phyloP scores from a whole-genome alignment of 2,113 vertebrate genomes.

The Capricornis sumatraensis region DNA sequence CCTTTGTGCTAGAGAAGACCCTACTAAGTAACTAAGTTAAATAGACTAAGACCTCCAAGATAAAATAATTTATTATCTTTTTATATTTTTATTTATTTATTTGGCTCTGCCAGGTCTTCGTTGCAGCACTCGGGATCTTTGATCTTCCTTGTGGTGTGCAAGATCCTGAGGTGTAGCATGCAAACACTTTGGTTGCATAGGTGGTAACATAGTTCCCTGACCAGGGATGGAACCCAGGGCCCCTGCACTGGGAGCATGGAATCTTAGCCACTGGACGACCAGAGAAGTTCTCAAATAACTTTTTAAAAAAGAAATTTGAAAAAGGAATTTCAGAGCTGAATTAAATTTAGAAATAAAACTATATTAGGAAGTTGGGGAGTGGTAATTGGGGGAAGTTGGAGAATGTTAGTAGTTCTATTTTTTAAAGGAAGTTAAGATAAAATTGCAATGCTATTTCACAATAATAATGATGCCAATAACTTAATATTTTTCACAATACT shows the following conservation, averaged over 20 bases:
- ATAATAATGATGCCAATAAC: neutral
- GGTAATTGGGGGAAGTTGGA: neutral
- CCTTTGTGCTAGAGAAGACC: neutral
- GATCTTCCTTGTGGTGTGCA: neutral
- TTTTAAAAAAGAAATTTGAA: neutral
- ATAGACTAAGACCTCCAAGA: neutral
- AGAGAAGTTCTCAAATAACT: neutral
- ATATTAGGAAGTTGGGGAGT: neutral
- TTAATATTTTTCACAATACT: neutral
- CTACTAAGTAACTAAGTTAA: neutral
- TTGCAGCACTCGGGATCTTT: neutral
- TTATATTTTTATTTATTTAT: neutral
- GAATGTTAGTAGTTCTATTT: neutral
- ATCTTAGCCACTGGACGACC: neutral
- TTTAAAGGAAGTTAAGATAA: neutral
- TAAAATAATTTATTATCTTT: neutral
- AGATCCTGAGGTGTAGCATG: neutral
- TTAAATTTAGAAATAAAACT: neutral
- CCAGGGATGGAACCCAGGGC: neutral
- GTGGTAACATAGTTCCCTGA: neutral
- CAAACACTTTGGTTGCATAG: neutral
- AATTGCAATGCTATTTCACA: neutral
- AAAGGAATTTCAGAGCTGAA: neutral
- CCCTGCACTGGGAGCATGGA: neutral
- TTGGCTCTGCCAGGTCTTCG: neutral